Evolutionary conservation across 2,888 invertebrate species (phyloP).

Genomic region (Apoderus coryli): DNA sequence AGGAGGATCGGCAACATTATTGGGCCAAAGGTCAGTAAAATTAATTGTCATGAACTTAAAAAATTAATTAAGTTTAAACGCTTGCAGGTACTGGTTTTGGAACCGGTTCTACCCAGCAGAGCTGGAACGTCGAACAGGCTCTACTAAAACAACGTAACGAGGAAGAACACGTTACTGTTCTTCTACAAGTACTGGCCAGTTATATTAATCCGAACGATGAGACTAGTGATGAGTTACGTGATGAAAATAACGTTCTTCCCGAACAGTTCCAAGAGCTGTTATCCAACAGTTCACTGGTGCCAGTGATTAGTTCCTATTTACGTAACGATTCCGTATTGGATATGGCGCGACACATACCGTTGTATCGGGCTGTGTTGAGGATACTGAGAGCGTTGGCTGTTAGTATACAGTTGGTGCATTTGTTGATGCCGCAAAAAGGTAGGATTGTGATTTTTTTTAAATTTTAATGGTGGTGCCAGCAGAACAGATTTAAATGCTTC

Average conservation of each 20-base stretch:
- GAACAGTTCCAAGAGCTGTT: constrained; percentile 60
- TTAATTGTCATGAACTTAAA: not conserved
- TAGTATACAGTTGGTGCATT: constrained; percentile 40
- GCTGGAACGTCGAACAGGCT: constrained; percentile 96
- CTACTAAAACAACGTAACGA: constrained; percentile 75
- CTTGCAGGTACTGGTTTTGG: constrained; percentile 69
- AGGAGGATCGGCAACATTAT: constrained; percentile 50
- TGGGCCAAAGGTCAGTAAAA: constrained; percentile 77
- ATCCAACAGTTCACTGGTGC: constrained; percentile 69
- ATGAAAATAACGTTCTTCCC: constrained; percentile 42
- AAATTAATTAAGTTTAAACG: not conserved
- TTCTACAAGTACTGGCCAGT: constrained; percentile 62
- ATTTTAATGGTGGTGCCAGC: too few relatives aligned
- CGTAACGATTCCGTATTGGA: constrained; percentile 92
- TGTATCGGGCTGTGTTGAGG: constrained; percentile 75
- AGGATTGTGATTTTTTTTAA: too few relatives aligned
- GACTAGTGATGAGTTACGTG: constrained; percentile 32
- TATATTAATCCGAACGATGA: constrained; percentile 67
- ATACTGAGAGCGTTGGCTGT: constrained; percentile 62
- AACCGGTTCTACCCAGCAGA: constrained; percentile 87
- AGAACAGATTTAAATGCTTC: too few relatives aligned
- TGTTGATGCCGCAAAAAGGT: constrained; percentile 48
- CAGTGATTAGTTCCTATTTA: constrained; percentile 78
- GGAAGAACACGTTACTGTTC: constrained; percentile 81
- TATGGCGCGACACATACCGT: constrained; percentile 91